phyloP scores from a whole-genome alignment of 2,113 vertebrate genomes.

The Saguinus imperator region DNA sequence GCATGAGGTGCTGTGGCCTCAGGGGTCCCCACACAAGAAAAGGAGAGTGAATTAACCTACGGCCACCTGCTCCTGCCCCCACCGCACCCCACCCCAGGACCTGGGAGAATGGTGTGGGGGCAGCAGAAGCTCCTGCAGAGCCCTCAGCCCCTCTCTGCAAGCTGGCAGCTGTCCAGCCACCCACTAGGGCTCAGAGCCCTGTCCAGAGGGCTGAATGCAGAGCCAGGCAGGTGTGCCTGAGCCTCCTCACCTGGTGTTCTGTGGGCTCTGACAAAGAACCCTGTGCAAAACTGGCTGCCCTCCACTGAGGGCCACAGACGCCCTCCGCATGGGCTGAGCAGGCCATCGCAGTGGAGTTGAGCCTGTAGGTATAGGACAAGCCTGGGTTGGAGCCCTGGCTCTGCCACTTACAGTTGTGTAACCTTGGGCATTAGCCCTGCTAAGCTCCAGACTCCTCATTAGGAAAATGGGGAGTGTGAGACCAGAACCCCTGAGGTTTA shows the following conservation, averaged over 20 bases:
- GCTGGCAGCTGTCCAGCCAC: background rate
- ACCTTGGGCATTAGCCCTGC: background rate
- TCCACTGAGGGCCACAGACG: background rate
- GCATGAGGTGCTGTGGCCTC: accelerated
- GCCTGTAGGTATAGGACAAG: background rate
- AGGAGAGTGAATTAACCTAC: no score
- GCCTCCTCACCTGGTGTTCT: background rate
- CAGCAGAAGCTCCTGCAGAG: background rate
- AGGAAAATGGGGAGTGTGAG: background rate
- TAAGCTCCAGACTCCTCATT: background rate
- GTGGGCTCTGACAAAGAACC: background rate
- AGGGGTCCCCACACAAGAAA: background rate
- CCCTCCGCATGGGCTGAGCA: background rate
- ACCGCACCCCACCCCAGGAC: background rate
- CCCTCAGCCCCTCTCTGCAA: background rate
- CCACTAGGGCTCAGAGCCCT: background rate
- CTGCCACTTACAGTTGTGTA: background rate
- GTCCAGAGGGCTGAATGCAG: background rate
- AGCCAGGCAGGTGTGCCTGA: background rate
- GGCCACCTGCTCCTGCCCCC: background rate
- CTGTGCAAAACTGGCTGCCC: background rate
- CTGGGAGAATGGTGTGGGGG: background rate
- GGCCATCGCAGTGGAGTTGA: background rate
- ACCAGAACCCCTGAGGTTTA: background rate
- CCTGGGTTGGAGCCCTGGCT: background rate